Base-by-base conservation (phyloP, 2,113 vertebrate genomes). In the Erpornis zantholeuca region DNA sequence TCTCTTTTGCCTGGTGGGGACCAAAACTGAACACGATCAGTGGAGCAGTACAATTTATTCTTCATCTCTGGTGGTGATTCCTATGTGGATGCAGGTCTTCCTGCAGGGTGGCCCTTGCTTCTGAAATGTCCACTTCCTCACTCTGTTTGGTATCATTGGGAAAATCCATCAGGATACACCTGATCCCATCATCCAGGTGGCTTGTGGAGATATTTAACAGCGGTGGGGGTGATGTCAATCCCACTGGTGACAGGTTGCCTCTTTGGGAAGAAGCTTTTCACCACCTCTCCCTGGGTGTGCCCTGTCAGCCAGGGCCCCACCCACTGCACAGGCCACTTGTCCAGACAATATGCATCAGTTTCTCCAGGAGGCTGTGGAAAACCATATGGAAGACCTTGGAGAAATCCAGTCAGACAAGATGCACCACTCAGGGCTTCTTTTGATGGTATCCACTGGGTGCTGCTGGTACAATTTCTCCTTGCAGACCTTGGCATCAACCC, bases 191-290 rank as follows among this genome's bases (percentile, higher is more conserved):
- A 42, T 35, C 42, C 50, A 56, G 42, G 19, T 42, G 4, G 6
- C 5, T 54, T 14, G 5, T 11, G 13, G 75, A 12, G 57, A 27
- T 15, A 7, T 12, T 35, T 6, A 35, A 25, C 42, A 71, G 49
- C 1, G 0, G 3, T 56, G 29, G 49, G 35, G 21, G 35, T 0
- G 0, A 6, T 35, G 18, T 27, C 0, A 0, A 49, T 47, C n/a
- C 75, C n/a, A 9, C 40, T 54, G 47, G 15, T 28, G 49, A 54
- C 15, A 35, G 35, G 11, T 2, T 56, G 24, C 24, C 17, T 10
- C 8, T 31, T 56, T 31, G 16, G 50, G 40, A 47, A 61, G 38
- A n/a, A 71, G 29, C 8, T 71, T 31, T 63, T 56, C 13, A 2
- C 20, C 65, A 11, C 40, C 40, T 24, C 50, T 25, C 40, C n/a